Evolutionary conservation across 2,113 vertebrate species (phyloP).

Genomic region (Barbus barbus): DNA sequence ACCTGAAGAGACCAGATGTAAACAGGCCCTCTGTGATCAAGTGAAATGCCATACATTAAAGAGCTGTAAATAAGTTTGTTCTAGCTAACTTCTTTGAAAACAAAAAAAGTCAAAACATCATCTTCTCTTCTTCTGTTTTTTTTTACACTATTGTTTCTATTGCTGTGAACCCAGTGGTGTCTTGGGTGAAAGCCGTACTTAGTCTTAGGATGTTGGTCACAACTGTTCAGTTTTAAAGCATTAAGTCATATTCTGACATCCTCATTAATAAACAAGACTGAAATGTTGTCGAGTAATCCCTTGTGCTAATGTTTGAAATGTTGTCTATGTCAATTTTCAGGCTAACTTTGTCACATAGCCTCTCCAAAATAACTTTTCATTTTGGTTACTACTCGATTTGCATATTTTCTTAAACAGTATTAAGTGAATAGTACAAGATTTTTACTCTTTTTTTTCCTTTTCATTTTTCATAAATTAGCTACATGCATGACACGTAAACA

Average conservation of each 20-base stretch:
- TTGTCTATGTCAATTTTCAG: neutral
- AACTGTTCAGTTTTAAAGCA: neutral
- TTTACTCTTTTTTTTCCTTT: neutral
- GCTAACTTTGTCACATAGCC: neutral
- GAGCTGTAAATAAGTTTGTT: neutral
- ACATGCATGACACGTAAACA: neutral
- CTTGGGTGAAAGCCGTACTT: neutral
- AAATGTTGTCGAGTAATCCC: neutral
- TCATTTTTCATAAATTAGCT: neutral
- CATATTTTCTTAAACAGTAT: neutral
- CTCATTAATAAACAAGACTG: neutral
- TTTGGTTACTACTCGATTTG: neutral
- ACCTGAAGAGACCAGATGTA: no score
- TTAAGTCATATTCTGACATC: neutral
- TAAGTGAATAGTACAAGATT: neutral
- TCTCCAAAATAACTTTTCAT: neutral
- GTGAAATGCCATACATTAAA: neutral
- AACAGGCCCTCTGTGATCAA: neutral
- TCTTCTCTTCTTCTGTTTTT: neutral
- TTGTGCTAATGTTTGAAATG: neutral
- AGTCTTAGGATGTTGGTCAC: neutral
- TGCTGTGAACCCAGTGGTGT: neutral
- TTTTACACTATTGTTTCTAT: neutral
- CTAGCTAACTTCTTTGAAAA: neutral
- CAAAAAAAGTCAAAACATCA: neutral